Evolutionary conservation across 2,113 vertebrate genomes (phyloP).

Genomic region (Oryzias woworae): DNA sequence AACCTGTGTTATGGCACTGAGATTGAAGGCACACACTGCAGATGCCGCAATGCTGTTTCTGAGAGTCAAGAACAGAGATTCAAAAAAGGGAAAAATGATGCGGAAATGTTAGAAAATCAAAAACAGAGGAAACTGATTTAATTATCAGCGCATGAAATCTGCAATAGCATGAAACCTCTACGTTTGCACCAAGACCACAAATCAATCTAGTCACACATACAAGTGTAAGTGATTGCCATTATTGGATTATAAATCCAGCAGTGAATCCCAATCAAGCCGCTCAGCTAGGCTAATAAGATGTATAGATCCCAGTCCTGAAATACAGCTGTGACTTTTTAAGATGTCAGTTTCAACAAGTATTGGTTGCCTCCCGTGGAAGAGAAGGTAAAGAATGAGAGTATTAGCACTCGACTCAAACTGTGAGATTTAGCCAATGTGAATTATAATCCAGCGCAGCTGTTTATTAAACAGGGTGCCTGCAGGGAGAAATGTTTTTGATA

Average conservation of each 20-base stretch:
- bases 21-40: slow-evolving; percentile 95
- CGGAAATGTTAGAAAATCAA: slow-evolving; percentile 8
- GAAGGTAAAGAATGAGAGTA: slow-evolving; percentile 63
- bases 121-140: background rate
- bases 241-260: slow-evolving; percentile 59
- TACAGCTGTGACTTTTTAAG: slow-evolving; percentile 69
- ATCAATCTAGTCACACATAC: slow-evolving; percentile 31
- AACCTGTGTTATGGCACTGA: slow-evolving; percentile 90
- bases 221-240: slow-evolving; percentile 40
- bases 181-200: slow-evolving; percentile 34
- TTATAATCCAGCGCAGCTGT: slow-evolving; percentile 63
- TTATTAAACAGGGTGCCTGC: slow-evolving; percentile 66
- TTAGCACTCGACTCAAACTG: slow-evolving; percentile 63
- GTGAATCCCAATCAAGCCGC: slow-evolving; percentile 55
- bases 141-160: slow-evolving; percentile 7
- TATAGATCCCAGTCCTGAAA: slow-evolving; percentile 57
- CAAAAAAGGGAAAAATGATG: slow-evolving; percentile 2
- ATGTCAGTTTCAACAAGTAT: slow-evolving; percentile 68
- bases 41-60: slow-evolving; percentile 97
- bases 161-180: background rate
- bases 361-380: slow-evolving; percentile 28
- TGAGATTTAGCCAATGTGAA: slow-evolving; percentile 57
- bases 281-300: slow-evolving; percentile 56
- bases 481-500: slow-evolving; percentile 65
- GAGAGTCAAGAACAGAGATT: slow-evolving; percentile 31